These are phyloP conservation scores for Oryctes rhinoceros DNA, from an alignment of 1,140 invertebrate genomes.

Conservation along the genomic window DNA sequence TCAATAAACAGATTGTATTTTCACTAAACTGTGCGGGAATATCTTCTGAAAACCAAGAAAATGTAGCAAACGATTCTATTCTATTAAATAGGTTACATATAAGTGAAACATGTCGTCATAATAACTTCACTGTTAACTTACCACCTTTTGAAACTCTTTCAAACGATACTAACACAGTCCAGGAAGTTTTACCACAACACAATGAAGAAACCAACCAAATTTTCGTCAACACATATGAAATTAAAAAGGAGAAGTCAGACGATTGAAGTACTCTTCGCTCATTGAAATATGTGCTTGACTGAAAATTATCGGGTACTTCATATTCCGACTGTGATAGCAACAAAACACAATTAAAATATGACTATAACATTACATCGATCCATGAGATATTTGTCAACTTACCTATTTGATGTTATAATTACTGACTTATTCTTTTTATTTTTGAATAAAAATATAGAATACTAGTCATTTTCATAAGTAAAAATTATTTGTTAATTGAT, in stretches of 20 bases:
- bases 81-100: background rate
- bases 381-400: background rate
- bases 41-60: background rate
- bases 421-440: conserved; percentile 19
- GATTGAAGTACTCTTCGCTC: background rate
- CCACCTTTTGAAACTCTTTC: background rate
- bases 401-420: background rate
- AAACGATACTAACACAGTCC: background rate
- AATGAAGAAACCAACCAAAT: background rate
- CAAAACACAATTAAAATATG: background rate
- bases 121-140: background rate
- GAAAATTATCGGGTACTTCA: too few relatives aligned
- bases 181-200: background rate
- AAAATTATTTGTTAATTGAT: background rate
- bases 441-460: conserved; percentile 6
- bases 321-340: background rate
- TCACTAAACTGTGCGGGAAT: background rate
- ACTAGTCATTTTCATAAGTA: background rate
- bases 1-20: background rate
- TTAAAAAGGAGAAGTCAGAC: conserved; percentile 9
- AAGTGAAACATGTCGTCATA: background rate
- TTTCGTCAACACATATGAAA: conserved; percentile 3
- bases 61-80: background rate
- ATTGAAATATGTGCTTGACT: background rate
- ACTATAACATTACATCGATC: background rate